phyloP scores from a whole-genome alignment of 2,888 invertebrate genomes.

The Mylabris sibirica region DNA sequence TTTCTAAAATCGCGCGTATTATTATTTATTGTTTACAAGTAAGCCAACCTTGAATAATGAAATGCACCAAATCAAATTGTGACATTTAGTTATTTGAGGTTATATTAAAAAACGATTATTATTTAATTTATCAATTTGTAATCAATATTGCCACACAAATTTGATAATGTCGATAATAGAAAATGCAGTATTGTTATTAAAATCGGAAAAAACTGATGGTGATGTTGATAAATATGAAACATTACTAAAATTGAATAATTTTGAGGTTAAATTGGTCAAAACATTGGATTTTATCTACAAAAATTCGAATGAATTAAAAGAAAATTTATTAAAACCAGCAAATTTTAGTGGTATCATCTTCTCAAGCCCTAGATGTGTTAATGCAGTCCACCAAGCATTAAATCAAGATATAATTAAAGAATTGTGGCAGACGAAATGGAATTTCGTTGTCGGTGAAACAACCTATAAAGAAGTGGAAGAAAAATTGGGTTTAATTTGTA shows the following conservation, averaged over 20 bases:
- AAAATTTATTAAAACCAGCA: slow-evolving; percentile 60
- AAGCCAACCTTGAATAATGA: not conserved
- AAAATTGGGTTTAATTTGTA: slow-evolving; percentile 61
- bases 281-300: slow-evolving; percentile 65
- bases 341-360: slow-evolving; percentile 65
- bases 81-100: not conserved
- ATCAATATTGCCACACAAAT: not conserved
- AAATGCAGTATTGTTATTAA: slow-evolving; percentile 54
- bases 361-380: slow-evolving; percentile 66
- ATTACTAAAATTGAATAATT: slow-evolving; percentile 60
- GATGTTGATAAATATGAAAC: slow-evolving; percentile 62
- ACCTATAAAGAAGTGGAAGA: slow-evolving; percentile 62
- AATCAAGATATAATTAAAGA: slow-evolving; percentile 40
- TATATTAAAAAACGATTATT: not conserved
- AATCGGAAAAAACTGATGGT: slow-evolving; percentile 51
- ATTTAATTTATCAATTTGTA: not conserved
- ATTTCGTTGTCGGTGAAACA: slow-evolving; percentile 63
- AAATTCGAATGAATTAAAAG: slow-evolving; percentile 60
- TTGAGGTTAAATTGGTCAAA: slow-evolving; percentile 62
- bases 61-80: not conserved
- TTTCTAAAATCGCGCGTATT: not conserved
- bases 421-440: slow-evolving; percentile 46
- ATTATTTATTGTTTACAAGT: not conserved
- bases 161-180: slow-evolving; percentile 37
- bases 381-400: slow-evolving; percentile 61